Percentiles rank a stretch among this genome's conserved stretches.
These are phyloP conservation scores for Troglohyphantes excavatus DNA, from an alignment of 2,888 invertebrate species.

Conservation along the genomic window DNA sequence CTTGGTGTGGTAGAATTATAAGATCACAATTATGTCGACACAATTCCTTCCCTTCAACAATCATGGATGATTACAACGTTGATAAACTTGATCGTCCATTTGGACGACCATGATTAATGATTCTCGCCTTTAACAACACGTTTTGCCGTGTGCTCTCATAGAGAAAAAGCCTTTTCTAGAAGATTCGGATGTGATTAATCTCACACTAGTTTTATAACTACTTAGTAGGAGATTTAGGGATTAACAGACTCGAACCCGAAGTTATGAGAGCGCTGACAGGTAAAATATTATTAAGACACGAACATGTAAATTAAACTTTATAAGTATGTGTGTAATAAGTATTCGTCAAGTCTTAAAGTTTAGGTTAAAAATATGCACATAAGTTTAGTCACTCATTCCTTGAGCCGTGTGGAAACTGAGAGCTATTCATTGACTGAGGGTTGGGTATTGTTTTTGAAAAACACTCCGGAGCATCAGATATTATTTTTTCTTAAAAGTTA, in stretches of 20 bases:
- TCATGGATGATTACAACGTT: constrained; percentile 21
- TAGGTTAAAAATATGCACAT: too few species aligned
- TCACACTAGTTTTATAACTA: not conserved
- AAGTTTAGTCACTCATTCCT: too few species aligned
- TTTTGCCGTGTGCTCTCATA: not conserved
- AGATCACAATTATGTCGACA: constrained; percentile 26
- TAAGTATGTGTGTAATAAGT: too few species aligned
- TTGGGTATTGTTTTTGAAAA: too few species aligned
- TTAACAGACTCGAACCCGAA: not conserved
- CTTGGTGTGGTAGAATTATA: not conserved
- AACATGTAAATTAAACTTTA: too few species aligned
- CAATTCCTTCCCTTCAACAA: constrained; percentile 15
- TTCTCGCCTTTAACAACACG: not conserved
- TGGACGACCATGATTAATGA: constrained; percentile 21
- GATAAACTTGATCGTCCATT: constrained; percentile 13
- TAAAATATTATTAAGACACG: not conserved
- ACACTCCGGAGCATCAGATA: too few species aligned
- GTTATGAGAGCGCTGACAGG: not conserved
- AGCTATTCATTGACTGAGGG: too few species aligned
- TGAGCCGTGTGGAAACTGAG: too few species aligned
- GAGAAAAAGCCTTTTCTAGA: not conserved
- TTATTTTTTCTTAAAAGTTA: too few species aligned
- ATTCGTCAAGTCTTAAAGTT: too few species aligned
- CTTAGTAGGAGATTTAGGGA: not conserved
- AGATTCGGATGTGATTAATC: constrained; percentile 18